These are phyloP conservation scores for Diogma glabrata DNA, from an alignment of 2,888 invertebrate species.

Conservation along the genomic window DNA sequence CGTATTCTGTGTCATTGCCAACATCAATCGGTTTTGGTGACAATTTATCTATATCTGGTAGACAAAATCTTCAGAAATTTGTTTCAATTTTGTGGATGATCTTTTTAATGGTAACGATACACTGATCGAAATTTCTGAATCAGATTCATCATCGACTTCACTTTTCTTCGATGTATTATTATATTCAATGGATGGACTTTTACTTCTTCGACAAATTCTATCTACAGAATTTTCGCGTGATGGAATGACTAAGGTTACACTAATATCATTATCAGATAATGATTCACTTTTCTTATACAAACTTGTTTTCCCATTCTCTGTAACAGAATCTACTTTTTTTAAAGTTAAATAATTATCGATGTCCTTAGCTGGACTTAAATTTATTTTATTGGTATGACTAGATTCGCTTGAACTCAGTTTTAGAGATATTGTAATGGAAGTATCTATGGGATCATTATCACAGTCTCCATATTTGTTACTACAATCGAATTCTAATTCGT, in stretches of 20 bases:
- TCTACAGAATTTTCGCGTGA: slow-evolving; percentile 28
- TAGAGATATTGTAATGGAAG: slow-evolving; percentile 45
- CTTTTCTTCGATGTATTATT: slow-evolving; percentile 8
- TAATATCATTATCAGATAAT: slow-evolving; percentile 28
- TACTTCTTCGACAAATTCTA: slow-evolving; percentile 12
- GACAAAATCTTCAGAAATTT: background rate
- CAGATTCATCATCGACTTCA: slow-evolving; percentile 25
- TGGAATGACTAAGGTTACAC: slow-evolving; percentile 31
- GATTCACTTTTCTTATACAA: slow-evolving; percentile 3
- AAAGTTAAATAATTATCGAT: too few species aligned
- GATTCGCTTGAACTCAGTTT: too few species aligned
- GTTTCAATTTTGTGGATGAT: background rate
- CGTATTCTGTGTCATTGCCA: slow-evolving; percentile 16
- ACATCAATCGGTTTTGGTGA: background rate
- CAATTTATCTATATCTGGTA: slow-evolving; percentile 21
- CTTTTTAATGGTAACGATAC: slow-evolving; percentile 30
- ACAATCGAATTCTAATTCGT: slow-evolving; percentile 13
- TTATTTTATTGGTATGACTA: too few species aligned
- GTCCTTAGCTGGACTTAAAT: slow-evolving; percentile 37
- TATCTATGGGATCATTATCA: slow-evolving; percentile 27
- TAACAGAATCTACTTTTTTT: too few species aligned
- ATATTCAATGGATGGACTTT: slow-evolving; percentile 16
- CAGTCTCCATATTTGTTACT: slow-evolving; percentile 23
- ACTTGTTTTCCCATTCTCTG: too few species aligned
- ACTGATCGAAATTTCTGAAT: slow-evolving; percentile 31